phyloP scores from a whole-genome alignment of 2,797 vertebrate genomes.

The Platyrinchus mystaceus region DNA sequence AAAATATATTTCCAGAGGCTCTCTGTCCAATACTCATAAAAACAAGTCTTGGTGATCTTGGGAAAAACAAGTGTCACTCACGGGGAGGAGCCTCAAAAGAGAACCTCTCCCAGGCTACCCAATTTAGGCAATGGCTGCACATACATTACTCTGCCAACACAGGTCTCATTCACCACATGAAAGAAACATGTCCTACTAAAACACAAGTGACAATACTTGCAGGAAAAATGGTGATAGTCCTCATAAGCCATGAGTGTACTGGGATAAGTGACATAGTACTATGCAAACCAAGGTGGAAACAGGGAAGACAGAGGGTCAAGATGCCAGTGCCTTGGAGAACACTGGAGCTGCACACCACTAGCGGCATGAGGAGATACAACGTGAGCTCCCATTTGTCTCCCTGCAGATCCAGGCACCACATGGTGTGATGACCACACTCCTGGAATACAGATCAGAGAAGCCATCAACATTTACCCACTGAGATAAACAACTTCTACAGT shows the following conservation, averaged over 20 bases:
- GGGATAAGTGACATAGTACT: not conserved
- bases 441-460: not conserved
- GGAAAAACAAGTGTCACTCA: not conserved
- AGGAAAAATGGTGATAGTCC: not conserved
- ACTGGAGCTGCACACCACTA: not conserved
- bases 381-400: accelerated
- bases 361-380: not conserved
- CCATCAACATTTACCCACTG: not conserved
- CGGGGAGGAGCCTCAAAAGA: not conserved
- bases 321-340: not conserved
- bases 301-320: not conserved
- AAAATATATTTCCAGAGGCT: not conserved
- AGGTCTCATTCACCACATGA: accelerated
- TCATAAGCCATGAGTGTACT: not conserved
- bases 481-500: not conserved
- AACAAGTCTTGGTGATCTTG: not conserved
- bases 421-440: not conserved
- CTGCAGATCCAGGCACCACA: not conserved
- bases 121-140: not conserved
- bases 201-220: not conserved
- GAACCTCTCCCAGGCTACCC: not conserved
- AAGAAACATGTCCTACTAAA: not conserved
- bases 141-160: not conserved
- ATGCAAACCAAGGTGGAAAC: not conserved
- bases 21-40: not conserved